Evolutionary conservation across 2,113 vertebrate species (phyloP).

Genomic region (Lycaon pictus): DNA sequence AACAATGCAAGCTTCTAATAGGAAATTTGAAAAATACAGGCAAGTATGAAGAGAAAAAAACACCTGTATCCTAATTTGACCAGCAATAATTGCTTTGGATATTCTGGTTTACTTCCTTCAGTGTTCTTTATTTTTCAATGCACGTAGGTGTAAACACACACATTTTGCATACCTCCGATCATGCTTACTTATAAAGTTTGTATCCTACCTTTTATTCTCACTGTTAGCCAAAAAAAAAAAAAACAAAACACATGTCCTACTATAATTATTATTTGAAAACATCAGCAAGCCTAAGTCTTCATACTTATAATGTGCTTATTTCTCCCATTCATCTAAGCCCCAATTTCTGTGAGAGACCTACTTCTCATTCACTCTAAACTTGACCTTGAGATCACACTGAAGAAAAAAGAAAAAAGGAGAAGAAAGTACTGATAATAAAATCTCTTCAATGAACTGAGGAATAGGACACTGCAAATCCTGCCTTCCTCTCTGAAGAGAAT

Average conservation of each 20-base stretch:
- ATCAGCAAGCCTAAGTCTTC: not conserved
- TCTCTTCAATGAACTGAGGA: not conserved
- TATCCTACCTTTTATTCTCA: not conserved
- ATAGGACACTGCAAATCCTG: not conserved
- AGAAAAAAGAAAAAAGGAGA: not conserved
- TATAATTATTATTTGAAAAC: conserved; percentile 40
- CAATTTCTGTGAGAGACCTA: not conserved
- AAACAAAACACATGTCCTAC: not conserved
- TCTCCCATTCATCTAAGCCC: conserved; percentile 20
- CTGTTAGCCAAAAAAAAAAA: not conserved
- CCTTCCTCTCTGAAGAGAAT: not conserved
- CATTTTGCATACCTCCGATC: not conserved
- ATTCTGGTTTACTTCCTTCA: conserved; percentile 1
- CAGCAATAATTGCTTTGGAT: not conserved
- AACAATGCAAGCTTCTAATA: not conserved
- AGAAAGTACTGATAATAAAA: not conserved
- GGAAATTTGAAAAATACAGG: not conserved
- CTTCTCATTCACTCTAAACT: conserved; percentile 43
- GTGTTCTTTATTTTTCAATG: conserved; percentile 42
- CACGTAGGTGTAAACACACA: not conserved
- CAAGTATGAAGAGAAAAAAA: not conserved
- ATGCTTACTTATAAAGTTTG: not conserved
- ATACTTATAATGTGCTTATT: not conserved
- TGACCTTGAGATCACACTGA: not conserved
- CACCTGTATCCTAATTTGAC: not conserved